Base-by-base conservation (phyloP, 1,140 invertebrate genomes). In the Drosophila kurseongensis region DNA sequence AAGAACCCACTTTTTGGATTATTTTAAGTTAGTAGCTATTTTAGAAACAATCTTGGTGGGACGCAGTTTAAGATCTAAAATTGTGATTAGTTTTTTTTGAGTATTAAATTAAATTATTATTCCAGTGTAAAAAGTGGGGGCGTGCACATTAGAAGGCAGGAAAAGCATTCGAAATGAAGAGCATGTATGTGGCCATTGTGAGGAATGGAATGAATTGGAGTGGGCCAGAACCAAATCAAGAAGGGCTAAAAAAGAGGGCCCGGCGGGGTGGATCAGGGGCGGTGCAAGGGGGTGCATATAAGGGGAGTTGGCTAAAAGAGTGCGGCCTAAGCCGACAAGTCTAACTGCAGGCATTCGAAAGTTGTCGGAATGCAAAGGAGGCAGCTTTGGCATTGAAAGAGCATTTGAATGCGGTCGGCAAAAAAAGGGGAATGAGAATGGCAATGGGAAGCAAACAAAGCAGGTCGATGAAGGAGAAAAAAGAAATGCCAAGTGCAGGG, bases 361-460 rank as follows among this genome's bases (percentile, higher is more conserved):
- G 58, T 56, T 65, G 47, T 32, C 42, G 68, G 78, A 85, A 86
- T 86, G 78, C 78, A 67, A 59, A 63, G 61, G 52, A 78, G 75
- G 83, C 62, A 66, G 79, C 78, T 62, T 69, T 77, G 76, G 84
- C 83, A 89, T 86, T 85, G 82, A 85, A 85, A 85, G 80, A 84
- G 78, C 81, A 85, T 85, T 84, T 74, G 69, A 60, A 68, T 77
- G 56, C 66, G 68, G 65, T 61, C 61, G 40, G 12, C 9, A 23
- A 23, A 18, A 18, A 13, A 40, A 29, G 10, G 38, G 50, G 29
- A 2, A 9, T 32, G 38, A 16, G 9, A n/a, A 36, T 5, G 50
- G 38, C 13, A 57, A 9, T 23, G n/a, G 29, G 52, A 44, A 41
- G 59, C 61, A 76, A 81, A 75, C 61, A 78, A 78, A 72, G 55